Evolutionary conservation across 2,797 vertebrate genomes (phyloP), one percentile per base, ranked within the genome.

Genomic region (Lagodon rhomboides): DNA sequence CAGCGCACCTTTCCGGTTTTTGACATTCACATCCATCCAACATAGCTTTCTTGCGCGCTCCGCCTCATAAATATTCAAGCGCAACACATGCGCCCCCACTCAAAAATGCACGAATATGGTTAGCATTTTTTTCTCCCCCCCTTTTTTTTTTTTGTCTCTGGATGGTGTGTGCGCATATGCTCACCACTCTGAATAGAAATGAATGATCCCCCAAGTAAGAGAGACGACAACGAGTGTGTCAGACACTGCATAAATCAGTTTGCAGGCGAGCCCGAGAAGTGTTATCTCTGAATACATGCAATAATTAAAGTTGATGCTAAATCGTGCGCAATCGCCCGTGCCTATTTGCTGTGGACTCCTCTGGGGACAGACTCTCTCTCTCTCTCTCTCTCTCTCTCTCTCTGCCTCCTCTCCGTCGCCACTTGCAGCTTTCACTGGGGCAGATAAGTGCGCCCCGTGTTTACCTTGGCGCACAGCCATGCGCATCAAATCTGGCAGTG

Each of bases 61-160:
- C 77, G 43, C 46, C 80, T 94, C 92, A 95, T 95, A 90, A 91
- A 95, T 95, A 95, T 95, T 95, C 91, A 92, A 90, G 76, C 69
- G 20, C 76, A 90, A 92, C 94, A 95, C 91, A 93, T 91, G 91
- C 86, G 77, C 82, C 77, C 85, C 80, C 82, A 80, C 87, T 87
- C 76, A 81, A 71, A 86, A 90, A 46, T 85, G 82, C 85, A 85
- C 72, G 79, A 85, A 90, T 83, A 77, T 83, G 73, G 82, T 81
- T 84, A 54, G 73, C 72, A 76, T 79, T 79, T 71, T 38, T 38
- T 38, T 27, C n/a, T n/a, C n/a, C n/a, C n/a, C n/a, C n/a, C n/a
- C n/a, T 27, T 27, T 27, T 27, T 27, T 27, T 30, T 30, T 34
- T 68, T 73, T 61, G 68, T 83, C 63, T 87, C 38, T 79, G 76